Conservation (phyloP, 2,888 invertebrate species). For the Anodontia alba region DNA sequence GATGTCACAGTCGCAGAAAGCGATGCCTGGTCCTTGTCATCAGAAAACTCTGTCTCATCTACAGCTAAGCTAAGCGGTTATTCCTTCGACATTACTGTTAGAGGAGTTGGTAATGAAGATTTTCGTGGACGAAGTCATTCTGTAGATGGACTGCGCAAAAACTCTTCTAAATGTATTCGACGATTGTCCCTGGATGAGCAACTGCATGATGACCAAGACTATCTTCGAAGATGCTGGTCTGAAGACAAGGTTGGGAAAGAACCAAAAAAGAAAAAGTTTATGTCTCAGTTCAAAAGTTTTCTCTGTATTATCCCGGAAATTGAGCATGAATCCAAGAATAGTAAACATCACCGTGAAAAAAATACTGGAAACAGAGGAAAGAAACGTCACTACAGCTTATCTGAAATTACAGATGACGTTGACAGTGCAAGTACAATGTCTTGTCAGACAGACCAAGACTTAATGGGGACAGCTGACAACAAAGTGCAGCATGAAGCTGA, state of each 20-base stretch:
- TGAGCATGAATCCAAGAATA: not conserved
- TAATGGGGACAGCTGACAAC: not conserved
- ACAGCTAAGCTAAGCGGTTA: not conserved
- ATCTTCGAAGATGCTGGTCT: not conserved
- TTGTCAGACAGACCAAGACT: not conserved
- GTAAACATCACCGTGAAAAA: too few relatives aligned
- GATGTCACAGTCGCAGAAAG: not conserved
- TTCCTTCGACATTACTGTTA: not conserved
- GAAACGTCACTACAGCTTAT: too few relatives aligned
- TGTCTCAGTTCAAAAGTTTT: not conserved
- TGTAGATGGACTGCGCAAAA: not conserved
- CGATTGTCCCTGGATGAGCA: not conserved
- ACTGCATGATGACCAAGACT: not conserved
- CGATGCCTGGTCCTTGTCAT: not conserved
- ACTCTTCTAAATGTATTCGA: not conserved
- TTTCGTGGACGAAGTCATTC: not conserved
- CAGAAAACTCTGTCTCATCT: not conserved
- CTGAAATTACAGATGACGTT: too few relatives aligned
- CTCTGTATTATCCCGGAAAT: not conserved
- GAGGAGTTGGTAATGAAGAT: not conserved
- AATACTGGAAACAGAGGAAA: not conserved
- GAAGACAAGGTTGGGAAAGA: not conserved
- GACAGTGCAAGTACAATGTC: not conserved
- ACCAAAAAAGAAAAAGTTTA: not conserved
- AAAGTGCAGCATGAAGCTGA: not conserved